Evolutionary conservation across 2,888 invertebrate species (phyloP).

Genomic region (Troilus luridus): DNA sequence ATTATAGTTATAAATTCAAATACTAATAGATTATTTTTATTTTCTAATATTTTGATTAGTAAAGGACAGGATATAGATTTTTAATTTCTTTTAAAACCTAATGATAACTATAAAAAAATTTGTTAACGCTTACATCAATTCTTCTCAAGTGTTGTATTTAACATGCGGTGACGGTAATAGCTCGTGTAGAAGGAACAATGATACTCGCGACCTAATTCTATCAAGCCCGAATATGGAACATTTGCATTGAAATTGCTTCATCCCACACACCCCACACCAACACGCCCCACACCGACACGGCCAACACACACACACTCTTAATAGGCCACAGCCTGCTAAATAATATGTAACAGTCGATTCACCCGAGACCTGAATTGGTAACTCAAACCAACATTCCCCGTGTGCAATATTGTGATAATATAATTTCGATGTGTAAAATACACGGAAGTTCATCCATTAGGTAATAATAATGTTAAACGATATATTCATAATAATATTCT

Average conservation of each 20-base stretch:
- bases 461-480: not conserved
- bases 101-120: not conserved
- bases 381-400: not conserved
- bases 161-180: not conserved
- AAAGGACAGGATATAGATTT: not conserved
- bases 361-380: not conserved
- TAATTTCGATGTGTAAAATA: not conserved
- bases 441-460: not conserved
- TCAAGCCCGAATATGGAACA: not conserved
- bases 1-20: not conserved
- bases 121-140: not conserved
- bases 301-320: too few relatives aligned
- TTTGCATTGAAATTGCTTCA: constrained; percentile 40
- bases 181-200: not conserved
- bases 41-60: not conserved
- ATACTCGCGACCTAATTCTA: not conserved
- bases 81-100: not conserved
- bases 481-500: not conserved
- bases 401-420: not conserved
- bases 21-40: not conserved
- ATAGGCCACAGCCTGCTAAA: constrained; percentile 22
- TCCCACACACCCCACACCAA: not conserved
- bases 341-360: constrained; percentile 36
- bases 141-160: not conserved
- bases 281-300: too few relatives aligned